Percentiles rank a stretch among this genome's conserved stretches.
Conservation (phyloP, 2,113 vertebrate genomes). For the Lota lota region DNA sequence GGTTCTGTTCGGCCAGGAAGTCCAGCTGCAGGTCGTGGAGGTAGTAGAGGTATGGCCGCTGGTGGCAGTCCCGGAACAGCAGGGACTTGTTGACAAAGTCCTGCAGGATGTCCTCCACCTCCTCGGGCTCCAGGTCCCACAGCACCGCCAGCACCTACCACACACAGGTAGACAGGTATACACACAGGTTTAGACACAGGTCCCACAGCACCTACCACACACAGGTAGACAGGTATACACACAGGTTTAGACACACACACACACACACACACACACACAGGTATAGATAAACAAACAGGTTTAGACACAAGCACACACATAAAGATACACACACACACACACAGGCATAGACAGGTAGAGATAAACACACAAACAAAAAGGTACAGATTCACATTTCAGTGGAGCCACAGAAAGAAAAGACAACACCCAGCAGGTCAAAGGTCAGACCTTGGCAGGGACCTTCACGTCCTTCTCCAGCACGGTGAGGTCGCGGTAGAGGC, state of each 20-base stretch:
- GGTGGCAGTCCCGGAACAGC: conserved; percentile 87
- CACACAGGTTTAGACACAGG: no score
- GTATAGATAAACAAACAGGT: no score
- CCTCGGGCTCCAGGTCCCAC: conserved; percentile 91
- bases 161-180: background rate
- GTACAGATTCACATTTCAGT: no score
- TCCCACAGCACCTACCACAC: conserved; percentile 80
- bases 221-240: background rate
- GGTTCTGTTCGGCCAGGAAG: conserved; percentile 91
- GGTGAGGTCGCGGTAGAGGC: conserved; percentile 89
- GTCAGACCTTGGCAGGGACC: conserved; percentile 86
- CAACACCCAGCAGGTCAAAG: background rate
- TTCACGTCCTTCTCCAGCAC: conserved; percentile 90
- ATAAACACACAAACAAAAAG: no score
- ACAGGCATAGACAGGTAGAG: no score
- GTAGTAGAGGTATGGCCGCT: conserved; percentile 87
- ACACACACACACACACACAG: no score
- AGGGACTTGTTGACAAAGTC: conserved; percentile 96
- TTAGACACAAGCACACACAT: no score
- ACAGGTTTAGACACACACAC: no score
- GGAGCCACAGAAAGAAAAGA: no score
- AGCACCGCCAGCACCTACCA: conserved; percentile 86
- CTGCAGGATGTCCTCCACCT: conserved; percentile 91
- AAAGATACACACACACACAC: no score
- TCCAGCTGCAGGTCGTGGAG: conserved; percentile 96